Evolutionary conservation across 2,888 invertebrate species (phyloP), one percentile per base, ranked within the genome.

Genomic region (Alcis repandata): DNA sequence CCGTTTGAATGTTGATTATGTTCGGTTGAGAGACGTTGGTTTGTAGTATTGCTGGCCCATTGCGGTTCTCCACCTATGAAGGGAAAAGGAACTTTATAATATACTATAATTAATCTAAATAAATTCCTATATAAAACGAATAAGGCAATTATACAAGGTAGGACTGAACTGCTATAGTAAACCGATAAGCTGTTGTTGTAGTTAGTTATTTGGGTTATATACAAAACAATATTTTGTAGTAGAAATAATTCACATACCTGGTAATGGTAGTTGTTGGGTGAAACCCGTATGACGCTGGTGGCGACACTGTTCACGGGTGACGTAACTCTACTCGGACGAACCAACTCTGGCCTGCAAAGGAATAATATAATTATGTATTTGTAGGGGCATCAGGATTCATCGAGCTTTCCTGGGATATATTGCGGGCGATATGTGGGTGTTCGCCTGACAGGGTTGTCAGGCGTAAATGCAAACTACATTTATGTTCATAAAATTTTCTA

Each of bases 221-320:
- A n/a, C n/a, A n/a, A n/a, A n/a, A n/a, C n/a, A n/a, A n/a, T n/a
- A n/a, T 43, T 10, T 43, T 19, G 22, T n/a, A 10, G 7, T 32
- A 17, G 10, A 32, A 32, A 32, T 32, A 15, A 15, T 40, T 15
- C 11, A 7, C n/a, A 19, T 84, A 93, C 93, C 89, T 91, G 93
- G 67, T 92, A 92, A 64, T 91, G 92, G 71, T 93, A 93, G 51
- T 94, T 91, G 48, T 95, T 96, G 11, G 97, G 97, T 1, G 97
- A 97, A 79, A 97, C 96, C 82, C 97, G 93, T 79, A 98, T 98
- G 40, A 97, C 97, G 89, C 97, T 97, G 32, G 97, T 96, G 48
- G 95, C 95, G 36, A 94, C 94, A 66, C 95, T 91, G 11, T 93
- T 88, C 22, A 93, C 94, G 46, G 94, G 93, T 67, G 85, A 91